A percentile compares a stretch with the other conserved stretches of the same genome.
Conservation (phyloP, 2,113 vertebrate species). For the Siphamia tubifer region DNA sequence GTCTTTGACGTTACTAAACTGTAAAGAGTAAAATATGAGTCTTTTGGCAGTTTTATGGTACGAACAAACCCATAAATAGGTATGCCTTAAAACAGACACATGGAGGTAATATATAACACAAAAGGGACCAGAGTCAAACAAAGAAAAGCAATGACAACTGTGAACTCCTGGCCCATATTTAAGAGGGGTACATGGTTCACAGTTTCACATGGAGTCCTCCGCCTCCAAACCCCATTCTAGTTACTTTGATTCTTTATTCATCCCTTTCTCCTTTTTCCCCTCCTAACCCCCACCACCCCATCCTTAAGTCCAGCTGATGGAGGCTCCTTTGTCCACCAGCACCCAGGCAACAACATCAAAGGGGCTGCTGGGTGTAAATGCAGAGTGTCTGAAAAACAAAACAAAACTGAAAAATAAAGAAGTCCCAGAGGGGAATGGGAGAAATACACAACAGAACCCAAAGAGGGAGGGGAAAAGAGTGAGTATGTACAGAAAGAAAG, state of each 20-base stretch:
- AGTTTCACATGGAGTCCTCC: conserved; percentile 69
- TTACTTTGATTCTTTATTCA: conserved; percentile 80
- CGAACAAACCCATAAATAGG: conserved; percentile 14
- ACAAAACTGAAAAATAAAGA: conserved; percentile 72
- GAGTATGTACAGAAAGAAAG: conserved; percentile 20
- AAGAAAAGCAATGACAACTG: conserved; percentile 57
- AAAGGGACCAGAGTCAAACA: conserved; percentile 23
- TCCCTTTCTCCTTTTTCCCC: conserved; percentile 4
- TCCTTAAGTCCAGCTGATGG: conserved; percentile 82
- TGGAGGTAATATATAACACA: conserved; percentile 41
- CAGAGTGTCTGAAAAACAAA: conserved; percentile 68
- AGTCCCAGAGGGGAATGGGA: conserved; percentile 81
- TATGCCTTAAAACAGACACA: conserved; percentile 29
- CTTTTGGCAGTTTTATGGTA: conserved; percentile 4
- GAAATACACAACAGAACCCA: conserved; percentile 81
- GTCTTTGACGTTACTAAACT: conserved; percentile 32
- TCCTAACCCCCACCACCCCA: conserved; percentile 56
- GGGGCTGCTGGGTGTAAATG: conserved; percentile 78
- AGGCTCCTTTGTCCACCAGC: conserved; percentile 82
- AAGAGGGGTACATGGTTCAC: conserved; percentile 69
- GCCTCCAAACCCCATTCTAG: conserved; percentile 64
- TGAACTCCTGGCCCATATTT: conserved; percentile 62
- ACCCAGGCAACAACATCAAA: conserved; percentile 94
- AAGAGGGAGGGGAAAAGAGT: conserved; percentile 29
- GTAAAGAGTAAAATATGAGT: conserved; percentile 16